phyloP scores from a whole-genome alignment of 2,797 vertebrate species.

The Acanthurus tractus region DNA sequence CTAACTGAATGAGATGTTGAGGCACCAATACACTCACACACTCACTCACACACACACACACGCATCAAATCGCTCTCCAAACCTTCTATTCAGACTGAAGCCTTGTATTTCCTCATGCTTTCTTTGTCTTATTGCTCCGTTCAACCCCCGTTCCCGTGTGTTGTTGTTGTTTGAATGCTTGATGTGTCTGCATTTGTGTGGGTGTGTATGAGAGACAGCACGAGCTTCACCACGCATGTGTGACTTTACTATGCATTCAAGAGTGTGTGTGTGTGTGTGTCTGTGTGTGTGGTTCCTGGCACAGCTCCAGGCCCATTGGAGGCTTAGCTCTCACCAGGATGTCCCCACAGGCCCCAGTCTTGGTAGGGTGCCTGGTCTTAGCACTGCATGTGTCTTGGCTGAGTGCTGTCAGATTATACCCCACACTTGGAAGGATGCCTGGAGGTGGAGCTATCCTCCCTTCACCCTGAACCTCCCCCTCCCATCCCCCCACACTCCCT shows the following conservation, averaged over 20 bases:
- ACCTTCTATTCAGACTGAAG: constrained; percentile 53
- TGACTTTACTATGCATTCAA: constrained; percentile 48
- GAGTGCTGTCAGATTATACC: constrained; percentile 83
- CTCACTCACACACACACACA: constrained; percentile 29
- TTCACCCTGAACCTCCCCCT: constrained; percentile 35
- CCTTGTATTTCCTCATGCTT: constrained; percentile 62
- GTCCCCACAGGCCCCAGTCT: constrained; percentile 80
- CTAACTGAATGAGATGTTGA: constrained; percentile 48
- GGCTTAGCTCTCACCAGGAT: constrained; percentile 84
- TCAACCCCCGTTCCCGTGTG: constrained; percentile 29
- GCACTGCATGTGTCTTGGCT: constrained; percentile 82
- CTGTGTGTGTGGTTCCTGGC: constrained; percentile 62
- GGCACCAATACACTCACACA: neutral
- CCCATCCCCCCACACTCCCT: constrained; percentile 18
- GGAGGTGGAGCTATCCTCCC: constrained; percentile 66
- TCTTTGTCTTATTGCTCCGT: constrained; percentile 62
- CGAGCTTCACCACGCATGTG: constrained; percentile 52
- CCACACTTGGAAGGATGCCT: constrained; percentile 80
- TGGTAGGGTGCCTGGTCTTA: constrained; percentile 86
- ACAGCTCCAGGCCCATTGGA: constrained; percentile 75
- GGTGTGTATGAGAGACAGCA: constrained; percentile 43
- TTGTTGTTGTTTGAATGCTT: constrained; percentile 55
- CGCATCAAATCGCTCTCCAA: constrained; percentile 26
- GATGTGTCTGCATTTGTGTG: constrained; percentile 50
- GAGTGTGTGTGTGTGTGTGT: constrained; percentile 31